Evolutionary conservation across 2,797 vertebrate genomes (phyloP).

Genomic region (Vespertilio murinus): DNA sequence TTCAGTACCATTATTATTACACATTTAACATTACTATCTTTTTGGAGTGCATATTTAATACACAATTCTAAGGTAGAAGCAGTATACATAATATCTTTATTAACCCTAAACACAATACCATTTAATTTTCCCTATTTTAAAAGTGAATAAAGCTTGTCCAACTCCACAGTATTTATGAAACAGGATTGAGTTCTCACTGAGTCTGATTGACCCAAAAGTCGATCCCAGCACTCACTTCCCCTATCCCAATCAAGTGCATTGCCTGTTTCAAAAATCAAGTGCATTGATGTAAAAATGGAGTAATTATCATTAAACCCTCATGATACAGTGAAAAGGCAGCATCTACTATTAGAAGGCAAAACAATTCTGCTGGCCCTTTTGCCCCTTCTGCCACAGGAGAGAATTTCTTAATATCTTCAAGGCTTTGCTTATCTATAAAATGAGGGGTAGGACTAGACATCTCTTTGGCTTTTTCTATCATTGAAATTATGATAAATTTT

Average conservation of each 20-base stretch:
- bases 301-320: neutral
- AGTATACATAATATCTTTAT: neutral
- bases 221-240: neutral
- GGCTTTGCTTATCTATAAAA: neutral
- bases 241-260: neutral
- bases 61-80: neutral
- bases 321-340: neutral
- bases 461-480: neutral
- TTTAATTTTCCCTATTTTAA: neutral
- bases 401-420: neutral
- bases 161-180: neutral
- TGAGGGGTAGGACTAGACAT: neutral
- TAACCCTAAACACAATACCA: neutral
- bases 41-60: neutral
- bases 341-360: constrained; percentile 5
- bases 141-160: neutral
- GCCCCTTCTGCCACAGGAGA: neutral
- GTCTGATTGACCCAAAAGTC: neutral
- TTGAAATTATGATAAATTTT: neutral
- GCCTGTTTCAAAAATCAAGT: neutral
- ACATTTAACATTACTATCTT: neutral
- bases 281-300: neutral
- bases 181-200: neutral
- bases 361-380: neutral
- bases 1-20: neutral